phyloP scores from a whole-genome alignment of 1,140 invertebrate genomes.

The Heliconius eleuchia region DNA sequence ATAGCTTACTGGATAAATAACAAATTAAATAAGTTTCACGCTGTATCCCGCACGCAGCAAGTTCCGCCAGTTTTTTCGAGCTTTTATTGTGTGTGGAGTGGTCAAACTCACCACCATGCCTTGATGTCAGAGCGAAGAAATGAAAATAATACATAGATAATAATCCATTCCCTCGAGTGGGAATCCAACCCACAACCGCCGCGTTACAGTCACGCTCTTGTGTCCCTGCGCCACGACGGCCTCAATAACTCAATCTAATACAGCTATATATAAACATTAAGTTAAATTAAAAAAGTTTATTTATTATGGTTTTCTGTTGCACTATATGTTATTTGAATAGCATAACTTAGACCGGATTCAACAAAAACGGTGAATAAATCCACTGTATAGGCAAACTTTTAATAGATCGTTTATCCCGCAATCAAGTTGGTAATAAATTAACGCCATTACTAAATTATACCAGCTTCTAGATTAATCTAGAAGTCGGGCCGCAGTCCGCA shows the following conservation, averaged over 20 bases:
- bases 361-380: slow-evolving; percentile 36
- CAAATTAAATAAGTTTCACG: too few relatives aligned
- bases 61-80: too few relatives aligned
- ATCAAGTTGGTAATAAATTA: slow-evolving; percentile 77
- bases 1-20: too few relatives aligned
- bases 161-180: too few relatives aligned
- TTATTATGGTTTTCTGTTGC: not conserved
- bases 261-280: not conserved
- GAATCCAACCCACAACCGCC: too few relatives aligned
- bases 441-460: slow-evolving; percentile 79
- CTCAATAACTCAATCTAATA: not conserved
- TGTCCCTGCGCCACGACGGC: too few relatives aligned
- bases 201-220: too few relatives aligned
- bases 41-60: too few relatives aligned
- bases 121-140: too few relatives aligned
- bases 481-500: slow-evolving; percentile 76
- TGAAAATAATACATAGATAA: too few relatives aligned
- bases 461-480: slow-evolving; percentile 79
- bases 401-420: slow-evolving; percentile 68
- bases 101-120: too few relatives aligned
- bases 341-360: slow-evolving; percentile 15
- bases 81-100: too few relatives aligned
- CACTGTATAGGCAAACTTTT: slow-evolving; percentile 49
- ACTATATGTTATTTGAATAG: slow-evolving; percentile 4
- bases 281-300: slow-evolving; percentile 13